These are phyloP conservation scores for Gasteruption jaculator DNA, from an alignment of 2,888 invertebrate species.

Conservation along the genomic window DNA sequence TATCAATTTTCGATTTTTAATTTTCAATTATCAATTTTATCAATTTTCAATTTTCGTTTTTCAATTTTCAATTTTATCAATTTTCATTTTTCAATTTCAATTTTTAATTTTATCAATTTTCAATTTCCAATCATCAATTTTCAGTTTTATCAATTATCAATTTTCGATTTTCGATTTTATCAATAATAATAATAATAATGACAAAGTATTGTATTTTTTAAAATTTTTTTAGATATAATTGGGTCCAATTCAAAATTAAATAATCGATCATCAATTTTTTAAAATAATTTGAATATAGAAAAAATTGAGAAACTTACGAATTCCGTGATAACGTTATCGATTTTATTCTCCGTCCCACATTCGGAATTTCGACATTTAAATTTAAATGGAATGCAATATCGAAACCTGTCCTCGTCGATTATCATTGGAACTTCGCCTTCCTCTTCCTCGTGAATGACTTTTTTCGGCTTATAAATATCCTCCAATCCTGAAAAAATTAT, in stretches of 20 bases:
- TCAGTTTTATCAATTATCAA: too few species aligned
- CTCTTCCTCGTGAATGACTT: slow-evolving; percentile 31
- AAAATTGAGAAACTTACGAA: slow-evolving; percentile 38
- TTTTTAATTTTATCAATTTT: too few species aligned
- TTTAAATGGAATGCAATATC: slow-evolving; percentile 62
- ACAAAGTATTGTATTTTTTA: not conserved
- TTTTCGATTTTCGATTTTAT: too few species aligned
- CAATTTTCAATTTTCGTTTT: too few species aligned
- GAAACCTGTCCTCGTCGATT: slow-evolving; percentile 55
- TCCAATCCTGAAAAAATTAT: slow-evolving; percentile 28
- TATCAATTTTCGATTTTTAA: too few species aligned
- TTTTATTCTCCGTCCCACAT: slow-evolving; percentile 52
- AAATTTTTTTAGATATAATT: not conserved
- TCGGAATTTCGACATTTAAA: slow-evolving; percentile 56
- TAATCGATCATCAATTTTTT: too few species aligned
- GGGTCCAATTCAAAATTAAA: too few species aligned
- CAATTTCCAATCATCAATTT: too few species aligned
- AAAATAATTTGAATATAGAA: not conserved
- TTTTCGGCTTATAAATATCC: slow-evolving; percentile 38
- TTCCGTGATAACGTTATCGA: slow-evolving; percentile 49
- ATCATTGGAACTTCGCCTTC: slow-evolving; percentile 35
- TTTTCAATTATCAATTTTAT: too few species aligned
- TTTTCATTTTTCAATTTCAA: too few species aligned
- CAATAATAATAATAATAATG: slow-evolving; percentile 4
- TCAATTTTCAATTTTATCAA: too few species aligned